These are phyloP conservation scores for Eudasyphora cyanicolor DNA, from an alignment of 2,888 invertebrate genomes.

Conservation along the genomic window DNA sequence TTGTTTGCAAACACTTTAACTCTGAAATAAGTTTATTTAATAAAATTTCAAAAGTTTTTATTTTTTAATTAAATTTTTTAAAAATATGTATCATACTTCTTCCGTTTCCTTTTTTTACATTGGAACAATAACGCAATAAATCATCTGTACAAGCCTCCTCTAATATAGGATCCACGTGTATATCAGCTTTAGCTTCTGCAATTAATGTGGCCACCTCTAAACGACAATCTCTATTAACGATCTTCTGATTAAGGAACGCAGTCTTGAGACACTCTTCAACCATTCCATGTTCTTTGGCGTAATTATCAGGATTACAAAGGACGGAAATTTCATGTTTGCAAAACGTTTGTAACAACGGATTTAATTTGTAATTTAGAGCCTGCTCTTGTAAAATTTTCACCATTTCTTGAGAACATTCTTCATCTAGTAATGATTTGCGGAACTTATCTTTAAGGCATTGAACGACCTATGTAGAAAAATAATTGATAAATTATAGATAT, in stretches of 20 bases:
- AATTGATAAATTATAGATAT: neutral
- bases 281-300: conserved; percentile 80
- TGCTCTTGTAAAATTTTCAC: conserved; percentile 91
- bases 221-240: conserved; percentile 88
- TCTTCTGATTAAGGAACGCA: conserved; percentile 87
- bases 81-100: conserved; percentile 84
- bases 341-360: conserved; percentile 90
- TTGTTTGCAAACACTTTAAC: conserved; percentile 87
- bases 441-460: conserved; percentile 91
- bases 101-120: conserved; percentile 93
- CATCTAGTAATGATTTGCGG: conserved; percentile 86
- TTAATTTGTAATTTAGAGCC: conserved; percentile 93
- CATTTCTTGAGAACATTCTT: conserved; percentile 91
- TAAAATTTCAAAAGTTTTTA: too few relatives aligned
- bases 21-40: conserved; percentile 83
- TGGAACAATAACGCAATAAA: conserved; percentile 88
- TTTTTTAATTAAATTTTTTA: neutral
- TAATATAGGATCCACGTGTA: conserved; percentile 95
- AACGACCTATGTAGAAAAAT: conserved; percentile 82
- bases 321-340: conserved; percentile 88
- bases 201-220: conserved; percentile 93
- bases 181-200: conserved; percentile 94
- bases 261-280: conserved; percentile 95
- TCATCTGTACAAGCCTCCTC: conserved; percentile 94
- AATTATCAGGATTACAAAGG: conserved; percentile 81